A percentile compares a stretch with the other conserved stretches of the same genome.
These are phyloP conservation scores for Sorex araneus DNA, from an alignment of 2,113 vertebrate species.

Conservation along the genomic window DNA sequence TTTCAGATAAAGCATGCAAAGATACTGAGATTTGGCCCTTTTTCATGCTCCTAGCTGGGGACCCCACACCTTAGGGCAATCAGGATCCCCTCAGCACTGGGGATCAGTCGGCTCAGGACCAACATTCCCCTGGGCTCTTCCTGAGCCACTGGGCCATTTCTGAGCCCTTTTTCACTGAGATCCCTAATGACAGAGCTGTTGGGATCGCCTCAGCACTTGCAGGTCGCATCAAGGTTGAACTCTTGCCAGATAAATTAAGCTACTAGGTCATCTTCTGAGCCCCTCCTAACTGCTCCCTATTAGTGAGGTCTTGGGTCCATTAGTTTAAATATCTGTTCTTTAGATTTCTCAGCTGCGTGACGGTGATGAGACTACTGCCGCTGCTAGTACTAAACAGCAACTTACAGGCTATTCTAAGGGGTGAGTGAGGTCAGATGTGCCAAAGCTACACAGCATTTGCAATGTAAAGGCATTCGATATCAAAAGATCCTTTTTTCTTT, in stretches of 20 bases:
- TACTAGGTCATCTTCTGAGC: no score
- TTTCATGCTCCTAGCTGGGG: no score
- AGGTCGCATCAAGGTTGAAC: no score
- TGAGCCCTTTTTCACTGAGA: neutral
- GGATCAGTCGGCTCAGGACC: no score
- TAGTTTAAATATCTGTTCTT: slow-evolving; percentile 14
- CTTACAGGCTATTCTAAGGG: slow-evolving; percentile 9
- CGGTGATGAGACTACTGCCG: slow-evolving; percentile 6
- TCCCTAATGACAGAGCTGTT: no score
- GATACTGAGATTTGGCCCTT: neutral
- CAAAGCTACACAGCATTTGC: slow-evolving; percentile 17
- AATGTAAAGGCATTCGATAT: slow-evolving; percentile 29
- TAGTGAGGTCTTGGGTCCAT: neutral
- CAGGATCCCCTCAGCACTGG: no score
- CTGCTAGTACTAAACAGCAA: no score
- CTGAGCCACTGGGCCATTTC: no score
- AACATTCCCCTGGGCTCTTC: no score
- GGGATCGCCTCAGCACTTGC: no score
- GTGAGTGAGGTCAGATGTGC: slow-evolving; percentile 36
- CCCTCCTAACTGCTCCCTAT: neutral
- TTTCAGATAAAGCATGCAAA: neutral
- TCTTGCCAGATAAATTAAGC: no score
- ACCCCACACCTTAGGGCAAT: no score
- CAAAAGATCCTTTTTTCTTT: neutral
- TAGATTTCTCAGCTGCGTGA: slow-evolving; percentile 24